Conservation (phyloP, 1,140 invertebrate genomes). For the Bactericera cockerelli region DNA sequence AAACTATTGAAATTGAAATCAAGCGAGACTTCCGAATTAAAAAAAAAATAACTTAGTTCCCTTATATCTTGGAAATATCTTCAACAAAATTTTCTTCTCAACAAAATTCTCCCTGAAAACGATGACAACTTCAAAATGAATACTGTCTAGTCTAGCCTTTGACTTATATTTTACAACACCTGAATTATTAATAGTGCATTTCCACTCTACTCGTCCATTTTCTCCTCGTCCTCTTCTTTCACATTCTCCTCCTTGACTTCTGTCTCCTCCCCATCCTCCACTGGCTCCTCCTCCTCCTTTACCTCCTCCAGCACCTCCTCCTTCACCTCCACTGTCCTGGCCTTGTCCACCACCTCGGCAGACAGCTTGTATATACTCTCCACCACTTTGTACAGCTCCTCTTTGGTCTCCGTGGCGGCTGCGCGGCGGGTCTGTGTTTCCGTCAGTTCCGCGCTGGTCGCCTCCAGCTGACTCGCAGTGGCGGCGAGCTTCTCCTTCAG, state of each 20-base stretch:
- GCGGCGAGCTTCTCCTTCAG: constrained; percentile 14
- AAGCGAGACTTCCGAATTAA: too few relatives aligned
- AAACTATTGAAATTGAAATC: too few relatives aligned
- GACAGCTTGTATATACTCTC: background rate
- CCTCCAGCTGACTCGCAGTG: constrained; percentile 27
- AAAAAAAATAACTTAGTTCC: too few relatives aligned
- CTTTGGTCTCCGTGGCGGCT: constrained; percentile 17
- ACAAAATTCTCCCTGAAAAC: too few relatives aligned
- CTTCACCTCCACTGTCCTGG: constrained; percentile 3
- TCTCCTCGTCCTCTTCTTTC: constrained; percentile 9
- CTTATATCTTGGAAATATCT: too few relatives aligned
- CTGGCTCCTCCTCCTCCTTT: constrained; percentile 11
- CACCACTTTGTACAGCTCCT: background rate
- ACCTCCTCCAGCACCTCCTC: constrained; percentile 13
- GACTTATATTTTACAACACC: too few relatives aligned
- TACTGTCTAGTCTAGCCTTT: too few relatives aligned
- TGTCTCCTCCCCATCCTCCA: background rate
- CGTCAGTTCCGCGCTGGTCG: constrained; percentile 36
- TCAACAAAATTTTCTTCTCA: too few relatives aligned
- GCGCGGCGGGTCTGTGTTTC: constrained; percentile 13
- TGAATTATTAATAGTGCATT: too few relatives aligned
- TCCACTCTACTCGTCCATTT: constrained; percentile 8
- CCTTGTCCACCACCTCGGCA: constrained; percentile 8
- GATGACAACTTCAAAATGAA: too few relatives aligned
- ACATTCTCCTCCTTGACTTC: constrained; percentile 10